Evolutionary conservation across 1,140 invertebrate genomes (phyloP), one percentile per base, ranked within the genome.

Genomic region (Euwallacea similis): DNA sequence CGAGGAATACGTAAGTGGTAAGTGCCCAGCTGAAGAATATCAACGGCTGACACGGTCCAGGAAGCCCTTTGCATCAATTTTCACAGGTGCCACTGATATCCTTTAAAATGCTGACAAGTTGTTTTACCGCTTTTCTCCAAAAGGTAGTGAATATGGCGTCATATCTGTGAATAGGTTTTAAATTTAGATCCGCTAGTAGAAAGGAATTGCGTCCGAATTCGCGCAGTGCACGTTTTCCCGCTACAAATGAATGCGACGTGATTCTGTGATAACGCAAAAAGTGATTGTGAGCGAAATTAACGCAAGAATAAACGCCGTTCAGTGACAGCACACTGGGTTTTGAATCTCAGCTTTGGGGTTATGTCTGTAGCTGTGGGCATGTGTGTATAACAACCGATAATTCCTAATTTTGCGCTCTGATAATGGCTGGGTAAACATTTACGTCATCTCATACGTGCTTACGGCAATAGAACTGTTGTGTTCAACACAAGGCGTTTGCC

Each of bases 1-100:
- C 91, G 91, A 93, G 89, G 90, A 93, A 91, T 92, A 93, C 91
- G 91, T 93, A 94, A 93, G 89, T 91, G 90, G 90, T 92, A 90
- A 92, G 91, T 91, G 90, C 87, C 85, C 88, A 87, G 88, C 78
- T 77, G 78, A 80, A 80, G 79, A 80, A 88, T 88, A 86, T 84
- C 84, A 89, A 87, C 87, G 86, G 83, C 86, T 85, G 86, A 86
- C 87, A 87, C 86, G 86, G 87, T 85, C 81, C 82, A 81, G 77
- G 74, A 79, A 81, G 74, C 79, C 75, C 74, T 76, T 74, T 50
- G 77, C 79, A 74, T 75, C 50, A 76, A 78, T n/a, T 42, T 76
- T 76, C 54, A 62, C 61, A 60, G 69, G 72, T 69, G 63, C 47
- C 41, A 66, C 63, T 75, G 68, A 54, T 68, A 73, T 68, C 74